Percentiles rank a stretch among this genome's conserved stretches.
phyloP scores from a whole-genome alignment of 2,888 invertebrate species.

The Lithodes maja region DNA sequence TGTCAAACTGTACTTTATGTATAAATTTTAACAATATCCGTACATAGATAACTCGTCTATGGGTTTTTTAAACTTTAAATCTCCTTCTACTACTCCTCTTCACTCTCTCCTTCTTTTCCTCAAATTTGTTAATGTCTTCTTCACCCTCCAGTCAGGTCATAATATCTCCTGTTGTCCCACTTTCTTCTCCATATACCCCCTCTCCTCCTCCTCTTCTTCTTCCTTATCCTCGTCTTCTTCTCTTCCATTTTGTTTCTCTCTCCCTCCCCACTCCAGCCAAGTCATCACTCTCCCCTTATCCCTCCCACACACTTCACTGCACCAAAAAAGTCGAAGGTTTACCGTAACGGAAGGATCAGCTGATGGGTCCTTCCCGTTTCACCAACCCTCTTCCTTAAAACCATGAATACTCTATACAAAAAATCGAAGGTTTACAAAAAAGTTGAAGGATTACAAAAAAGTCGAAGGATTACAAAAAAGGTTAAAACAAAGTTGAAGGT shows the following conservation, averaged over 20 bases:
- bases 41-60: too few relatives aligned
- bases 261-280: neutral
- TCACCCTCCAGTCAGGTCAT: neutral
- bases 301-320: neutral
- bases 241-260: neutral
- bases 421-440: neutral
- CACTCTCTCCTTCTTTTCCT: neutral
- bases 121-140: neutral
- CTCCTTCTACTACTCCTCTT: too few relatives aligned
- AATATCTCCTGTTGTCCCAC: neutral
- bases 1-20: too few relatives aligned
- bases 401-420: too few relatives aligned
- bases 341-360: neutral
- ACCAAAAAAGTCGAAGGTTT: slow-evolving; percentile 9
- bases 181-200: neutral
- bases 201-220: neutral
- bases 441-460: neutral
- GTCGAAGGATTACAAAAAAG: neutral
- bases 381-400: neutral
- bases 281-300: neutral
- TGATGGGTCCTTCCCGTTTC: neutral
- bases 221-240: neutral
- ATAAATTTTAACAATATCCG: too few relatives aligned
- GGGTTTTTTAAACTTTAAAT: too few relatives aligned
- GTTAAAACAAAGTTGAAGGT: neutral